Percentiles rank a stretch among this genome's conserved stretches.
Evolutionary conservation across 2,797 vertebrate species (phyloP).

Genomic region (Remorina albescens): DNA sequence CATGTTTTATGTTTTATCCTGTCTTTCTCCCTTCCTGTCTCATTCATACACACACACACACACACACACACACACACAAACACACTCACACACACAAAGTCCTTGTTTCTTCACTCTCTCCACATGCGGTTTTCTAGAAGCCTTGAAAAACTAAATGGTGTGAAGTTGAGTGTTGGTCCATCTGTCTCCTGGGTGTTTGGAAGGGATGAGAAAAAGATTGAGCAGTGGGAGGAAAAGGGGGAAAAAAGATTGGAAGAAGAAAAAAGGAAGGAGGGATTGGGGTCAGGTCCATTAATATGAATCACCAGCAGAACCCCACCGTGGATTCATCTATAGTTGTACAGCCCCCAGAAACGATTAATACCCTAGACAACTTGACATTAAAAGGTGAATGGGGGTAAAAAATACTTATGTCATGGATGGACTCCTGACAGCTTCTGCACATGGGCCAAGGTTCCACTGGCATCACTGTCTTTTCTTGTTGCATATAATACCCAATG

Average conservation of each 20-base stretch:
- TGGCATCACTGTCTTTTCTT: constrained; percentile 26
- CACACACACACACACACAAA: constrained; percentile 27
- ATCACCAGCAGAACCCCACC: constrained; percentile 81
- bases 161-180: constrained; percentile 84
- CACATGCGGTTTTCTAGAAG: constrained; percentile 77
- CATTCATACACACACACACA: constrained; percentile 25
- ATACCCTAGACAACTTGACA: constrained; percentile 62
- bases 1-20: constrained; percentile 35
- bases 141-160: constrained; percentile 86
- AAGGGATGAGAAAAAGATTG: constrained; percentile 71
- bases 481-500: constrained; percentile 1
- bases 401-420: constrained; percentile 57
- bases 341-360: constrained; percentile 69
- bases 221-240: constrained; percentile 60
- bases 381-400: constrained; percentile 62
- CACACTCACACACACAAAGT: constrained; percentile 26
- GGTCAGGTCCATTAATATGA: constrained; percentile 82
- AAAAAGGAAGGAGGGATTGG: constrained; percentile 72
- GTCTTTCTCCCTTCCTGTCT: constrained; percentile 14
- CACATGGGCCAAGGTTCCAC: constrained; percentile 38
- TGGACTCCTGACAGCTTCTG: constrained; percentile 52
- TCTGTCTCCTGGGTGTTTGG: constrained; percentile 81
- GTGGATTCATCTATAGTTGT: constrained; percentile 77
- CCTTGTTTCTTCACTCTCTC: constrained; percentile 57
- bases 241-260: constrained; percentile 63